Evolutionary conservation across 2,888 invertebrate genomes (phyloP).

Genomic region (Torymus tubicola): DNA sequence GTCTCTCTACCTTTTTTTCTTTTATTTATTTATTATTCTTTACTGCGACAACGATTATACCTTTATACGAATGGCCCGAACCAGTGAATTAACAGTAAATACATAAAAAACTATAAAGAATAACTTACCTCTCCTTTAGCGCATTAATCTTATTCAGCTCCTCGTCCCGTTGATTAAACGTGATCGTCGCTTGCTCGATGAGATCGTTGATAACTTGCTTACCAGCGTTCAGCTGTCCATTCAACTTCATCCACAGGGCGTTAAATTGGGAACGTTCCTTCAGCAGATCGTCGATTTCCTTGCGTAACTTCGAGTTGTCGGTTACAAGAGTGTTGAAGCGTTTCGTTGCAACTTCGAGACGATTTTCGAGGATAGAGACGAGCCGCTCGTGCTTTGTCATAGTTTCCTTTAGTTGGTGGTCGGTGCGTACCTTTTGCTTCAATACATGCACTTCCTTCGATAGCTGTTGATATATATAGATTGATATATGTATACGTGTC

Average conservation of each 20-base stretch:
- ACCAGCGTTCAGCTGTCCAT: conserved; percentile 85
- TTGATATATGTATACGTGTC: not conserved
- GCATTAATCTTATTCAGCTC: conserved; percentile 88
- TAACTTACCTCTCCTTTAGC: conserved; percentile 82
- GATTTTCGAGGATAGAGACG: conserved; percentile 84
- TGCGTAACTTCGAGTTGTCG: conserved; percentile 84
- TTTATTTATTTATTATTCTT: too few relatives aligned
- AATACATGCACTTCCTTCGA: conserved; percentile 75
- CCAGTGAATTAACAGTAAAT: too few relatives aligned
- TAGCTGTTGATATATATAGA: conserved; percentile 66
- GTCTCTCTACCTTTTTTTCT: too few relatives aligned
- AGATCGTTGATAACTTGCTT: conserved; percentile 90
- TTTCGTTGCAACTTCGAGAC: conserved; percentile 86
- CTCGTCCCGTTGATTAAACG: conserved; percentile 92
- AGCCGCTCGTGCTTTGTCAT: conserved; percentile 78
- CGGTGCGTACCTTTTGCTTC: conserved; percentile 76
- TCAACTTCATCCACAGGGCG: conserved; percentile 86
- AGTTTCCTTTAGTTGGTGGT: conserved; percentile 77
- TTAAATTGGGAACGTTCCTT: conserved; percentile 91
- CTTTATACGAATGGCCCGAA: too few relatives aligned
- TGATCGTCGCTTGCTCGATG: conserved; percentile 91
- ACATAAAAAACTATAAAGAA: too few relatives aligned
- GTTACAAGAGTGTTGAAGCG: conserved; percentile 86
- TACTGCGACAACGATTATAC: too few relatives aligned
- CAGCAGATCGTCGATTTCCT: conserved; percentile 88